Evolutionary conservation across 2,888 invertebrate genomes (phyloP).

Genomic region (Pharmacophagus antenor): DNA sequence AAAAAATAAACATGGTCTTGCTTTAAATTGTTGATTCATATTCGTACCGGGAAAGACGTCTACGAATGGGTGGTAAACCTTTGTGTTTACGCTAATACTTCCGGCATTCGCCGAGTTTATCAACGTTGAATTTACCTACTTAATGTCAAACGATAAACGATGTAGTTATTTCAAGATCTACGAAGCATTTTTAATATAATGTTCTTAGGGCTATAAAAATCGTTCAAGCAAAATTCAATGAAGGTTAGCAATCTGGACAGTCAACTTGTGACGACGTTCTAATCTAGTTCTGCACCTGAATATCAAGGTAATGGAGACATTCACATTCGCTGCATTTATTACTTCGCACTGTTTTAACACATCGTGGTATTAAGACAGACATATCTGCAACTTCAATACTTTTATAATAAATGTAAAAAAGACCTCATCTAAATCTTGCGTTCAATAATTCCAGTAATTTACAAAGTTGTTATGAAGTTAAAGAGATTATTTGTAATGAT

Average conservation of each 20-base stretch:
- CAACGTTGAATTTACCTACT: background rate
- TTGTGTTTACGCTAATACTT: background rate
- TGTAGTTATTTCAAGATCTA: background rate
- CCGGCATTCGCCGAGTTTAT: background rate
- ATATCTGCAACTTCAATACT: background rate
- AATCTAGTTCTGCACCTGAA: constrained; percentile 25
- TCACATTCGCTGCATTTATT: constrained; percentile 26
- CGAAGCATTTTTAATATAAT: background rate
- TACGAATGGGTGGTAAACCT: background rate
- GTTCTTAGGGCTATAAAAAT: background rate
- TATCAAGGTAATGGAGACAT: constrained; percentile 27
- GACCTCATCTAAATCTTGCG: background rate
- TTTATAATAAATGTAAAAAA: background rate
- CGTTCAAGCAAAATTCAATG: constrained; percentile 1
- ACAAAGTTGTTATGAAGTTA: too few relatives aligned
- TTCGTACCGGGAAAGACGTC: background rate
- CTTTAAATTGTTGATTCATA: background rate
- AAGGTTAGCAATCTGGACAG: constrained; percentile 23
- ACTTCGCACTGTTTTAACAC: background rate
- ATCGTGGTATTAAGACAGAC: background rate
- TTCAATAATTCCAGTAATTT: too few relatives aligned
- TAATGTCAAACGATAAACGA: background rate
- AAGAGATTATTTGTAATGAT: too few relatives aligned
- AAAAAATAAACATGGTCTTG: too few relatives aligned
- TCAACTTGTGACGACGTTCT: constrained; percentile 24